Evolutionary conservation across 2,113 vertebrate genomes (phyloP).

Genomic region (Poecile atricapillus): DNA sequence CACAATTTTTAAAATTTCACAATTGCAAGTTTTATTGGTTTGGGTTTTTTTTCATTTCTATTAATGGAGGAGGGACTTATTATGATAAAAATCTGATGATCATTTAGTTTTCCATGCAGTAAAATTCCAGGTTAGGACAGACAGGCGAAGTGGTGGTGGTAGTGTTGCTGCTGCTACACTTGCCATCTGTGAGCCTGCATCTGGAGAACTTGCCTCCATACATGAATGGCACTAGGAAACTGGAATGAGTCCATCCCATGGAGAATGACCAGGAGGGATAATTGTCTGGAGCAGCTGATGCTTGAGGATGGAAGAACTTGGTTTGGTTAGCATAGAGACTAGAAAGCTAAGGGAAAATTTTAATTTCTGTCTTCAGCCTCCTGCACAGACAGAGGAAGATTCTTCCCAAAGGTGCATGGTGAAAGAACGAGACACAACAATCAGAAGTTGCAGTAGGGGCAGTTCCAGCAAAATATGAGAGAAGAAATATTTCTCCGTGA

Average conservation of each 20-base stretch:
- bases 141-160: not conserved
- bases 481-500: not conserved
- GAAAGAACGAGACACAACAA: not conserved
- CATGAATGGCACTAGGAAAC: not conserved
- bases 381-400: not conserved
- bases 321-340: not conserved
- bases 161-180: not conserved
- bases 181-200: not conserved
- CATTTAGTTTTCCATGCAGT: not conserved
- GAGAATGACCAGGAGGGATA: not conserved
- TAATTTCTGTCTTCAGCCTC: not conserved
- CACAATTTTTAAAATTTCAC: not conserved
- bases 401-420: not conserved
- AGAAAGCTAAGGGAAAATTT: not conserved
- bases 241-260: not conserved
- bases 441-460: not conserved
- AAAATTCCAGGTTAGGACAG: not conserved
- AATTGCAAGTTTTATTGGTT: not conserved
- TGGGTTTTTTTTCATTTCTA: not conserved
- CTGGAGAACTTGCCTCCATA: not conserved
- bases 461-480: not conserved
- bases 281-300: not conserved
- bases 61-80: not conserved
- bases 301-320: not conserved
- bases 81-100: not conserved